Evolutionary conservation across 2,888 invertebrate genomes (phyloP).

Genomic region (Geotrupes spiniger): DNA sequence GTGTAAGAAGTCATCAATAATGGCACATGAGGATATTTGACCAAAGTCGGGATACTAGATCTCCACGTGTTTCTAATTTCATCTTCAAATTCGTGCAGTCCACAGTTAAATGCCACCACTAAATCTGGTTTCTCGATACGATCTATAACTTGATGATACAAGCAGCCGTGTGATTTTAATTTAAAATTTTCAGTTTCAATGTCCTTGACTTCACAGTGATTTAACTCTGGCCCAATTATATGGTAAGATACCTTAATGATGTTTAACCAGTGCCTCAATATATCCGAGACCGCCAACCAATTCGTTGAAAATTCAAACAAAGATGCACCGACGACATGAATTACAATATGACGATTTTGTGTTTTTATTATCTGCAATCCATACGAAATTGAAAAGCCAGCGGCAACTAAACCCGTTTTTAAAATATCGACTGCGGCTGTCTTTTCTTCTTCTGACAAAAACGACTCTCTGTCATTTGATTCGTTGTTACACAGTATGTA

Average conservation of each 20-base stretch:
- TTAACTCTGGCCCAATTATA: slow-evolving; percentile 11
- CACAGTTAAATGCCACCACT: slow-evolving; percentile 14
- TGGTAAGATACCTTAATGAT: slow-evolving; percentile 7
- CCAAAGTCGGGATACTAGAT: slow-evolving; percentile 8
- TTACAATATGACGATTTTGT: neutral
- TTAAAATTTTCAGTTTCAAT: slow-evolving; percentile 1
- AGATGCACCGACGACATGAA: slow-evolving; percentile 14
- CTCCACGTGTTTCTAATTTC: slow-evolving; percentile 1
- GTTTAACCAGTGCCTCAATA: slow-evolving; percentile 8
- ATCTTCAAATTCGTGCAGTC: slow-evolving; percentile 8
- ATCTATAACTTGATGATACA: slow-evolving; percentile 9
- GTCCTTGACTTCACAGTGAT: neutral
- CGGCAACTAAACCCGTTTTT: slow-evolving; percentile 2
- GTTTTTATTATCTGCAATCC: slow-evolving; percentile 3
- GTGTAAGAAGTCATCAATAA: slow-evolving; percentile 11
- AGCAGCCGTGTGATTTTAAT: neutral
- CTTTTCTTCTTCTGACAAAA: slow-evolving; percentile 6
- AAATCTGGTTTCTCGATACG: slow-evolving; percentile 11
- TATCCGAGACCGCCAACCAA: slow-evolving; percentile 10
- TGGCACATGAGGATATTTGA: slow-evolving; percentile 2
- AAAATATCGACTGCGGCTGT: slow-evolving; percentile 5
- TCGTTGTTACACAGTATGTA: neutral
- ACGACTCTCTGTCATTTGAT: neutral
- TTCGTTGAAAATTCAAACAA: slow-evolving; percentile 8
- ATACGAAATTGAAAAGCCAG: slow-evolving; percentile 8